Base-by-base conservation (phyloP, 2,113 vertebrate species). In the Serranochromis macrocephalus region DNA sequence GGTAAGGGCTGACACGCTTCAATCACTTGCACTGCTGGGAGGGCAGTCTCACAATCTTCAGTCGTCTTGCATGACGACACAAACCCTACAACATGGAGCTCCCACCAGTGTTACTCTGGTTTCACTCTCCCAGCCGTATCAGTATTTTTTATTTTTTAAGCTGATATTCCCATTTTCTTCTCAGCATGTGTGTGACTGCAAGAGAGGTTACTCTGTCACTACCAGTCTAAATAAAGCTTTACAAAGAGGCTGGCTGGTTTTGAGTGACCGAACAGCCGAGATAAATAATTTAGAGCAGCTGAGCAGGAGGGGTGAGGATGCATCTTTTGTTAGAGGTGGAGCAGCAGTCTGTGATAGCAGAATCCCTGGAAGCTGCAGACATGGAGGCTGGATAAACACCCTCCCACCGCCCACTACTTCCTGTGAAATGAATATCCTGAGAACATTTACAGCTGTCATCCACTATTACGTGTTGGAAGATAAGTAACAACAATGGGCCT, bases 1-100 rank as follows among this genome's bases (percentile, higher is more conserved):
- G 99, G 99, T 99, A 97, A 94, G 66, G 47, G 13, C 55, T 78
- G 29, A n/a, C 31, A 24, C 19, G 5, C 73, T 57, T 38, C 26
- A 2, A n/a, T 58, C 51, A 51, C n/a, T 63, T 55, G 9, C 3
- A 42, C 71, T 61, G 36, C 47, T 26, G 9, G 10, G 13, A 53
- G 38, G 36, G 17, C 66, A 36, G 45, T 58, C 33, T 75, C 53
- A 58, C 61, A 47, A 24, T 31, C 58, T 45, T 42, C 9, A 57
- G 17, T 31, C 3, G 21, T 85, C 79, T 86, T 53, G 51, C 82
- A 54, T 80, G 29, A 58, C 17, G 78, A 86, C 61, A 78, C 61
- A 31, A 78, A 75, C 83, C 45, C 19, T 33, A 17, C 61, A 53
- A 19, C 51, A 21, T 12, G 10, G 8, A 21, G 29, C 49, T 2